phyloP scores from a whole-genome alignment of 2,113 vertebrate species.

The Isichthys henryi region DNA sequence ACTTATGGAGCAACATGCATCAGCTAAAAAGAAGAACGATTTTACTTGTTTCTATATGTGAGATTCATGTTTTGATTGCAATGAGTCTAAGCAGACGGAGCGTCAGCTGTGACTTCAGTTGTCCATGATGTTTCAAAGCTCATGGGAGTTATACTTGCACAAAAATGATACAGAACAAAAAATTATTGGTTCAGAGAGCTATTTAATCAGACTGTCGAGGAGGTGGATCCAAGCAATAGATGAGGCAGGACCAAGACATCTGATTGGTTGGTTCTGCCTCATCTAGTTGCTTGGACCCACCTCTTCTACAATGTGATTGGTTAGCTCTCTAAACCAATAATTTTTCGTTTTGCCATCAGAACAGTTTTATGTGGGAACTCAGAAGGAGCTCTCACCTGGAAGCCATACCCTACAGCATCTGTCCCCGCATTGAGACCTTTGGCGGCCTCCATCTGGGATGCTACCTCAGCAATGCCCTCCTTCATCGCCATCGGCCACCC shows the following conservation, averaged over 20 bases:
- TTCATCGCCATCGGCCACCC: conserved; percentile 90
- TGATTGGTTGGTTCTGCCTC: too few species aligned
- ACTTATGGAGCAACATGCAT: background rate
- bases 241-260: too few species aligned
- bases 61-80: background rate
- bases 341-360: too few species aligned
- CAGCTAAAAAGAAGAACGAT: background rate
- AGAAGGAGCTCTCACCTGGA: background rate
- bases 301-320: too few species aligned
- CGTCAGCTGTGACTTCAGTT: background rate
- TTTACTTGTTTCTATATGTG: background rate
- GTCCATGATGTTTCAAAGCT: background rate
- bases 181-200: too few species aligned
- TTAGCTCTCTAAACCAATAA: too few species aligned
- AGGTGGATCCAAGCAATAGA: too few species aligned
- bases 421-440: background rate
- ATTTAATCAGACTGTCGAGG: too few species aligned
- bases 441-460: background rate
- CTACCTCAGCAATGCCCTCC: conserved; percentile 78
- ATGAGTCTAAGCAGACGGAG: background rate
- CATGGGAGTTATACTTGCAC: too few species aligned
- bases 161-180: too few species aligned
- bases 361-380: too few species aligned
- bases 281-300: too few species aligned
- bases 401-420: background rate